Evolutionary conservation across 2,888 invertebrate species (phyloP), one percentile per base, ranked within the genome.

Genomic region (Eupithecia insigniata): DNA sequence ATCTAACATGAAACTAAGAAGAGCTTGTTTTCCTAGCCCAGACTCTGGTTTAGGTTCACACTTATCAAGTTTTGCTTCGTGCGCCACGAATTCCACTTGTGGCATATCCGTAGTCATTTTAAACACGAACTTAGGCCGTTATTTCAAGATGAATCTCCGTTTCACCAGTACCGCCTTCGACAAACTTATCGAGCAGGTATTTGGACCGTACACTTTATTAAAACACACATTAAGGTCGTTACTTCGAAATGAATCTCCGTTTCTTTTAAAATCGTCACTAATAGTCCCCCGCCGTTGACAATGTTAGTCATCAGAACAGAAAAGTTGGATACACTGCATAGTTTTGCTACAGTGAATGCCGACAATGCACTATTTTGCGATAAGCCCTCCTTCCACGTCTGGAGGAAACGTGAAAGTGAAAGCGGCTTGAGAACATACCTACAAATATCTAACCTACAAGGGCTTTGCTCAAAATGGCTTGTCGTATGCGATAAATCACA

Each of bases 361-460:
- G 82, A 92, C 91, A 92, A 92, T 92, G 87, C 82, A 79, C 84
- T 84, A 85, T 88, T 89, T 88, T 85, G 82, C 85, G 89, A 89
- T 89, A 90, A 88, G 80, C 76, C 66, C 74, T 74, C 84, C 88
- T 88, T 89, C 88, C 90, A 83, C 84, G 82, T 81, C 78, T 78
- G 78, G 79, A 78, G 89, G 91, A 90, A 90, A 87, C 70, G 80
- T 76, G 87, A 92, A 91, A 93, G 92, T 91, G 92, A 93, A 93
- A 92, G 91, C 81, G 67, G n/a, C 36, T 64, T 12, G 26, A 32
- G 36, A 34, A 34, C 16, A 26, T 62, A 28, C 58, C 3, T 16
- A 28, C 28, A 7, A 51, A 22, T 51, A 26, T 12, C 61, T 4
- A 22, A 26, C 55, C 61, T 18, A 32, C 22, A n/a, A 62, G 61